A percentile compares a stretch with the other conserved stretches of the same genome.
Conservation (phyloP, 2,797 vertebrate genomes). For the Diceros bicornis region DNA sequence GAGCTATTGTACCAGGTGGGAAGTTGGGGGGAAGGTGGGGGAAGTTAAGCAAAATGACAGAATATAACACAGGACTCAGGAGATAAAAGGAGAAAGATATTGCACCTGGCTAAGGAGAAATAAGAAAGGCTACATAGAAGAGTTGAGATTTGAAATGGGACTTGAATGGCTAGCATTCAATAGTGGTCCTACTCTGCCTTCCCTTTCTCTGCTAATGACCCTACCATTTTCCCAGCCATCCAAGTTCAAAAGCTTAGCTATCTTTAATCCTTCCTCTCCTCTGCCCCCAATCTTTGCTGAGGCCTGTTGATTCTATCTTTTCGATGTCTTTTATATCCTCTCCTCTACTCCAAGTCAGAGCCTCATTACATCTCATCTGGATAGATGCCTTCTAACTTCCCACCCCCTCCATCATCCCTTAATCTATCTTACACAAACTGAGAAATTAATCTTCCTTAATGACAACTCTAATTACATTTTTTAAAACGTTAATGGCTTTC, state of each 20-base stretch:
- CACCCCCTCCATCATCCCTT: neutral
- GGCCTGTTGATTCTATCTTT: neutral
- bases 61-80: neutral
- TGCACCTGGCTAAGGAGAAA: neutral
- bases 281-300: neutral
- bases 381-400: neutral
- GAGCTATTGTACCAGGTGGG: neutral
- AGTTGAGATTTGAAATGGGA: neutral
- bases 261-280: neutral
- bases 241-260: neutral
- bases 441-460: neutral
- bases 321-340: neutral
- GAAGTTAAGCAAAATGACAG: neutral
- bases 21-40: neutral
- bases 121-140: neutral
- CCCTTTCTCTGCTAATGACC: neutral
- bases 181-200: neutral
- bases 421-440: neutral
- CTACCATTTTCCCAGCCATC: neutral
- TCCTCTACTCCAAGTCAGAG: neutral
- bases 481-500: neutral
- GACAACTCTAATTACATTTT: neutral
- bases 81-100: neutral
- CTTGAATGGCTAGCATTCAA: neutral
- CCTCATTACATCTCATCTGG: neutral